These are phyloP conservation scores for Brachirus orientalis DNA, from an alignment of 2,113 vertebrate genomes.

Conservation along the genomic window DNA sequence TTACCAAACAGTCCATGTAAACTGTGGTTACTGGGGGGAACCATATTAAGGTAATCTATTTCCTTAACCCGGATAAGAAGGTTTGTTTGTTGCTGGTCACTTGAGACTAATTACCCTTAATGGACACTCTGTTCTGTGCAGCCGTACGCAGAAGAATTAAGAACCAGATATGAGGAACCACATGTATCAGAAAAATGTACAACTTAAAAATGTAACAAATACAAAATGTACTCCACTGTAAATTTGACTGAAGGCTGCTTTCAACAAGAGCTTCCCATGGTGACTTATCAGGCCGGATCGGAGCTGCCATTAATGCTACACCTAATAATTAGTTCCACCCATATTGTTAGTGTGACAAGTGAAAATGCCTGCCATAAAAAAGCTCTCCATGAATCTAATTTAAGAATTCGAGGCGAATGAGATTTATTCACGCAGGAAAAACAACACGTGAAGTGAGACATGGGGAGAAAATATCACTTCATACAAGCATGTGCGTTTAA, in stretches of 20 bases:
- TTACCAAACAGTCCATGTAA: slow-evolving; percentile 13
- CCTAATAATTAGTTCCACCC: neutral
- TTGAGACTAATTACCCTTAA: no score
- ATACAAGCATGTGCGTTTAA: no score
- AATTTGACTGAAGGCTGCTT: no score
- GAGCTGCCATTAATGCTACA: neutral
- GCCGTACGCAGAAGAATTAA: no score
- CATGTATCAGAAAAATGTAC: no score
- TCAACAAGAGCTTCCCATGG: neutral
- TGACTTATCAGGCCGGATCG: neutral
- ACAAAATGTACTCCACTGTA: no score
- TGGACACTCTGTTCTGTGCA: no score
- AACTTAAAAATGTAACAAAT: no score
- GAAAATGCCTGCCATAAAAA: neutral
- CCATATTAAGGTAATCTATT: slow-evolving; percentile 1
- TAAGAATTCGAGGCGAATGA: neutral
- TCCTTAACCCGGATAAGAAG: no score
- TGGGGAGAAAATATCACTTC: neutral
- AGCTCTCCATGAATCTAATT: neutral
- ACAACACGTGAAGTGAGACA: neutral
- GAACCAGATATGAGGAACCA: no score
- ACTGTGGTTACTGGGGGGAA: neutral
- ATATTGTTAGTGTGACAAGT: neutral
- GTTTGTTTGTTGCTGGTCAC: no score
- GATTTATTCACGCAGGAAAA: neutral